A percentile compares a stretch with the other conserved stretches of the same genome.
phyloP scores from a whole-genome alignment of 2,113 vertebrate genomes.

The Amblyopsis rosae region DNA sequence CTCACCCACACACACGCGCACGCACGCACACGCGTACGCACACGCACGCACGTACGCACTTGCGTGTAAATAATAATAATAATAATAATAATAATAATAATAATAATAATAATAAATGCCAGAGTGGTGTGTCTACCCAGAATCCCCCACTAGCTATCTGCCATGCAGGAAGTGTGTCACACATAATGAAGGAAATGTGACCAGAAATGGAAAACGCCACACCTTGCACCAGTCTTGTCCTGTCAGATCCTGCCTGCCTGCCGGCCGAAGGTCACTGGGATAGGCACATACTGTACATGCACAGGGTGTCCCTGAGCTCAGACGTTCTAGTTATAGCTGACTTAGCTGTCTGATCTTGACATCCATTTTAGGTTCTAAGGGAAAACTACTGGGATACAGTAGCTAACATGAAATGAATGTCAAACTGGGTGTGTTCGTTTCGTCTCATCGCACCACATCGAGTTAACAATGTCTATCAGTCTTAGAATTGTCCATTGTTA shows the following conservation, averaged over 20 bases:
- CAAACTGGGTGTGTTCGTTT: constrained; percentile 35
- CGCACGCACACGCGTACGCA: not conserved
- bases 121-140: constrained; percentile 39
- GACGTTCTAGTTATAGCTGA: no score
- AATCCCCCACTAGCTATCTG: constrained; percentile 47
- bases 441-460: not conserved
- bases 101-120: no score
- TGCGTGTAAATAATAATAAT: no score
- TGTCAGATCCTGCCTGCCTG: constrained; percentile 57
- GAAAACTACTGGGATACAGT: constrained; percentile 16
- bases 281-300: constrained; percentile 5
- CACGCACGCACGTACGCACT: no score
- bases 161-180: constrained; percentile 56
- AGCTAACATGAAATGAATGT: not conserved
- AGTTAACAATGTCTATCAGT: not conserved
- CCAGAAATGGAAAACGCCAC: constrained; percentile 70
- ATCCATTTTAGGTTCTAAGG: not conserved
- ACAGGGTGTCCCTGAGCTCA: no score
- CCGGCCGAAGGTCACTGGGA: constrained; percentile 48
- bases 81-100: no score
- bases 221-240: constrained; percentile 68
- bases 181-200: constrained; percentile 65
- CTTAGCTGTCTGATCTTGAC: no score
- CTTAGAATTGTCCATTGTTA: no score
- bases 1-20: not conserved